A percentile compares a stretch with the other conserved stretches of the same genome.
Conservation (phyloP, 2,888 invertebrate species). For the Herminia tarsipennalis region DNA sequence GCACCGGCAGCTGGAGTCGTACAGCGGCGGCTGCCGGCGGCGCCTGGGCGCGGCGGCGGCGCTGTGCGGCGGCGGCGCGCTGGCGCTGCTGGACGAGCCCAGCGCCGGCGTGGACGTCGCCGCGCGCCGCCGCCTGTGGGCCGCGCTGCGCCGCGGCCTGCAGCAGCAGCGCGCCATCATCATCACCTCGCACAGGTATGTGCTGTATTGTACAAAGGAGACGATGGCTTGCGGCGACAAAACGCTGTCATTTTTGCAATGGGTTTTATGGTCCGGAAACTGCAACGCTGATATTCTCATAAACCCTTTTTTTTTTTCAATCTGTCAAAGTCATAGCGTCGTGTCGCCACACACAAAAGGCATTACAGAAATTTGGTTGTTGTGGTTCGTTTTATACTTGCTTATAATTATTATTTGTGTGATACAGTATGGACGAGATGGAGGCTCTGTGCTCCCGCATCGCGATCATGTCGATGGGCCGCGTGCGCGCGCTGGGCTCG, state of each 20-base stretch:
- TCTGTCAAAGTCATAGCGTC: no score
- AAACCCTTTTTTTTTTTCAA: no score
- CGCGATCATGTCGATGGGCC: conserved; percentile 91
- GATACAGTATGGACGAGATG: conserved; percentile 93
- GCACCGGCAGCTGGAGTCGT: conserved; percentile 51
- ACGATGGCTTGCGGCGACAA: conserved; percentile 23
- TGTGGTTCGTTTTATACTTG: no score
- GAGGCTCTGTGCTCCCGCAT: conserved; percentile 92
- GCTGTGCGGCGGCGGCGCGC: conserved; percentile 79
- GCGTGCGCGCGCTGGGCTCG: conserved; percentile 90
- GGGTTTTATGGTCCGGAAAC: no score
- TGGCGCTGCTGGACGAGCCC: conserved; percentile 91
- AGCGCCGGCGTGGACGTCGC: conserved; percentile 90
- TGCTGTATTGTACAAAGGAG: not conserved
- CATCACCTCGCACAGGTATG: conserved; percentile 89
- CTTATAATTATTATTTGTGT: not conserved
- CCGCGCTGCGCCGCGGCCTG: conserved; percentile 80
- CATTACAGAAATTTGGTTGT: no score
- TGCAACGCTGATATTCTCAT: no score
- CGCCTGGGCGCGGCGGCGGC: conserved; percentile 67
- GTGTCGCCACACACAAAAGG: no score
- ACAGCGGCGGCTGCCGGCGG: conserved; percentile 91
- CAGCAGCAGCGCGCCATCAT: conserved; percentile 84
- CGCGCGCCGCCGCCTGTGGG: conserved; percentile 88
- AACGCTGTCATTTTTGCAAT: no score